These are phyloP conservation scores for Muntiacus reevesi DNA, from an alignment of 2,113 vertebrate species.

Conservation along the genomic window DNA sequence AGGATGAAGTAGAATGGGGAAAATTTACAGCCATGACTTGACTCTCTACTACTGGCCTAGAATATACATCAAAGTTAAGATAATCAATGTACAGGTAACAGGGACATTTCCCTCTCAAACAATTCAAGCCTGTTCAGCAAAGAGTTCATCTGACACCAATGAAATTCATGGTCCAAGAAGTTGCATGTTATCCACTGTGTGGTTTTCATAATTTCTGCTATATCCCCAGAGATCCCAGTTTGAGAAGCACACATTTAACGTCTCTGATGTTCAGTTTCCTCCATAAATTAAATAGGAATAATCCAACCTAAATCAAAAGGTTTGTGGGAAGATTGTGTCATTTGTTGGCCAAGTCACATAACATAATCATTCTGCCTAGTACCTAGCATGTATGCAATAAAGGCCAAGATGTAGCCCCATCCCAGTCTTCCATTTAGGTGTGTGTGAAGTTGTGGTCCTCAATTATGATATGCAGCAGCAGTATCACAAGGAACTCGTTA, in stretches of 20 bases:
- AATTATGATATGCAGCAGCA: background rate
- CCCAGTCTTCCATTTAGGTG: background rate
- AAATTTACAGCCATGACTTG: background rate
- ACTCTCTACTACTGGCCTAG: background rate
- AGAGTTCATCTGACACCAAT: background rate
- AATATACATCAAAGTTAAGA: background rate
- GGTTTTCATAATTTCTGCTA: background rate
- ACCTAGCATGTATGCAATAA: background rate
- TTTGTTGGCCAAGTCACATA: background rate
- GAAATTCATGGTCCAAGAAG: constrained; percentile 7
- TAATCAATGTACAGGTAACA: background rate
- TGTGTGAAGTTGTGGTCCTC: background rate
- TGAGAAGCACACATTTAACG: background rate
- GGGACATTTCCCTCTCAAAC: background rate
- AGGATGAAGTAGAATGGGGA: background rate
- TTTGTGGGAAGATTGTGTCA: background rate
- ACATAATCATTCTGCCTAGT: background rate
- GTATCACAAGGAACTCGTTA: background rate
- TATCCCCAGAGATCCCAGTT: background rate
- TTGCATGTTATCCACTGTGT: background rate
- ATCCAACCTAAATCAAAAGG: background rate
- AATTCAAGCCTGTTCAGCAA: background rate
- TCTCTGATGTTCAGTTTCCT: background rate
- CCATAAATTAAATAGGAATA: background rate
- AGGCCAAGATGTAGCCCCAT: background rate